Evolutionary conservation across 2,113 vertebrate species (phyloP).

Genomic region (Serilophus lunatus): DNA sequence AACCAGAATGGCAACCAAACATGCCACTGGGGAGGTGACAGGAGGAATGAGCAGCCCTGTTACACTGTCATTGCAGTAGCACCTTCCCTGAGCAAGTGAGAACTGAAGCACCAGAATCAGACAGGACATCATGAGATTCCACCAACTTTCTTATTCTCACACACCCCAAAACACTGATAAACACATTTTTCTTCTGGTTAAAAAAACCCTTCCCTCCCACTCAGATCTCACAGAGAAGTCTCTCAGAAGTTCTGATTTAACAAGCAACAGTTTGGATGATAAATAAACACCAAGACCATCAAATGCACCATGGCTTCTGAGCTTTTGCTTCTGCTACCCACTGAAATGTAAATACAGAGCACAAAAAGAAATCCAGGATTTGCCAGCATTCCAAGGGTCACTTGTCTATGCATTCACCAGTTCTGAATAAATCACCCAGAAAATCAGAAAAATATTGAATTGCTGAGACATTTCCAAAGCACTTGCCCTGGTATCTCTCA

Average conservation of each 20-base stretch:
- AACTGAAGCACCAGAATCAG: neutral
- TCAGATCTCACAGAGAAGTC: conserved; percentile 26
- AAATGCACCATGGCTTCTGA: neutral
- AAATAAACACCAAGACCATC: conserved; percentile 56
- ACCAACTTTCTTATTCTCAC: neutral
- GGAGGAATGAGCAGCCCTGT: neutral
- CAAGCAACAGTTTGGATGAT: neutral
- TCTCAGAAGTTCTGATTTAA: conserved; percentile 51
- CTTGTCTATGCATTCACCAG: neutral
- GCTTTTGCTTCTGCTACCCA: conserved; percentile 14
- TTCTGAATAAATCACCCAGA: neutral
- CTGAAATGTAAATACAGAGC: conserved; percentile 22
- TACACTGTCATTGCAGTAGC: neutral
- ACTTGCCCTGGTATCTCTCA: neutral
- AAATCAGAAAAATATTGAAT: neutral
- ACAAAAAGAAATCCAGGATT: neutral
- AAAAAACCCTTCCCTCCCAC: conserved; percentile 44
- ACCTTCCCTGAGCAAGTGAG: neutral
- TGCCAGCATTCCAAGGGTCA: neutral
- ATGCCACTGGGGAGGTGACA: neutral
- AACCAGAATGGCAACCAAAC: neutral
- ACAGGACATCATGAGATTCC: neutral
- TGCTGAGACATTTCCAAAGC: neutral
- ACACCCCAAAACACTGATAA: neutral
- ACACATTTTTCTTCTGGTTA: conserved; percentile 27